A percentile compares a stretch with the other conserved stretches of the same genome.
These are phyloP conservation scores for Anthrax anthrax DNA, from an alignment of 2,888 invertebrate genomes.

Conservation along the genomic window DNA sequence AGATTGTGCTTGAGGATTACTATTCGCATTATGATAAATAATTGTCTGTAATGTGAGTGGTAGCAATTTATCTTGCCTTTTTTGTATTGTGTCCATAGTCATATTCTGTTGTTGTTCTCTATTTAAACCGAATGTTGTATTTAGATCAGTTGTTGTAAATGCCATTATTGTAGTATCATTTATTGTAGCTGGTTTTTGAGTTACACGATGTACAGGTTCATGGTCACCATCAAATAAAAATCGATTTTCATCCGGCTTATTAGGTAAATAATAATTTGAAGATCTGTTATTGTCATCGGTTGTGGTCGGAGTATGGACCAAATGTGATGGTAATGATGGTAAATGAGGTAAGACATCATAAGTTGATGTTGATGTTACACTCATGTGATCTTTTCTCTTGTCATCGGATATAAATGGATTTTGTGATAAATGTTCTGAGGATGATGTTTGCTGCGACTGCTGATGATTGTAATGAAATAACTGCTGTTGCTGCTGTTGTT, in stretches of 20 bases:
- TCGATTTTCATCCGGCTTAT: constrained; percentile 43
- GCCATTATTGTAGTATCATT: constrained; percentile 28
- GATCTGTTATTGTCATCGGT: too few relatives aligned
- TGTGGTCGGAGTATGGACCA: too few relatives aligned
- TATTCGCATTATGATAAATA: constrained; percentile 36
- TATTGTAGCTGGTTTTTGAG: constrained; percentile 19
- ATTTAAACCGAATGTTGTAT: constrained; percentile 32
- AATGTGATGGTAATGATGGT: too few relatives aligned
- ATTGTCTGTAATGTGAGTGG: constrained; percentile 37
- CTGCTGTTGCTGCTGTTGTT: too few relatives aligned
- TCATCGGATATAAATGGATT: too few relatives aligned
- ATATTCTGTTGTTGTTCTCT: constrained; percentile 31
- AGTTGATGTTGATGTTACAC: too few relatives aligned
- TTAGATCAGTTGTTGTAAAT: constrained; percentile 27
- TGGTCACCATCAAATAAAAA: constrained; percentile 38
- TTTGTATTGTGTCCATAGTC: constrained; percentile 19
- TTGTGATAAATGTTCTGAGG: too few relatives aligned
- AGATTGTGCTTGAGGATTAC: constrained; percentile 34
- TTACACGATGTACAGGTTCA: constrained; percentile 38
- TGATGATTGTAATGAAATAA: too few relatives aligned
- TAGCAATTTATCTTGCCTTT: constrained; percentile 25
- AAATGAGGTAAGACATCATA: too few relatives aligned
- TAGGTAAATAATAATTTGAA: too few relatives aligned
- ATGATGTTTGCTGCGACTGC: too few relatives aligned
- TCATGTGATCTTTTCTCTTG: too few relatives aligned